Percentiles rank a stretch among this genome's conserved stretches.
Conservation (phyloP, 2,797 vertebrate species). For the Leptodactylus fallax region DNA sequence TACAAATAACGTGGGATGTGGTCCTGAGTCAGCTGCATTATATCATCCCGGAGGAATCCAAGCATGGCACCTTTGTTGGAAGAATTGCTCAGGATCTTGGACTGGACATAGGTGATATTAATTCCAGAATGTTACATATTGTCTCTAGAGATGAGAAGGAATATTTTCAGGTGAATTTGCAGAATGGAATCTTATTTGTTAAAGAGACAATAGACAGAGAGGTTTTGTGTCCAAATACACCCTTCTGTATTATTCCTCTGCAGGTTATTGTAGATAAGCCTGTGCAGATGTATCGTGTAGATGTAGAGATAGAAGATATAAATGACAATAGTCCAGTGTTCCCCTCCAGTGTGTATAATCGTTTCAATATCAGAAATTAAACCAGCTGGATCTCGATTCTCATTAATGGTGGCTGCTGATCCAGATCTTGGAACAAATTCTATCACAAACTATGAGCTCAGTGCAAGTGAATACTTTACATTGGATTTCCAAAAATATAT, state of each 20-base stretch:
- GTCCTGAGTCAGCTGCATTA: constrained; percentile 73
- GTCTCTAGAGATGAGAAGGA: constrained; percentile 73
- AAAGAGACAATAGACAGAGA: constrained; percentile 77
- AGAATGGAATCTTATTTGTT: constrained; percentile 75
- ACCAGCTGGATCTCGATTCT: constrained; percentile 74
- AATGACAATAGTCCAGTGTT: constrained; percentile 78
- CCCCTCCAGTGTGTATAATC: constrained; percentile 69
- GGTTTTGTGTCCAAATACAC: constrained; percentile 73
- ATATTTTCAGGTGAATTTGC: constrained; percentile 77
- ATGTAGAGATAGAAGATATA: constrained; percentile 76
- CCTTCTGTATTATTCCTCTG: constrained; percentile 73
- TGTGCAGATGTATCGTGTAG: constrained; percentile 77
- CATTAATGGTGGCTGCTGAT: constrained; percentile 75
- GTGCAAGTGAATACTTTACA: constrained; percentile 72
- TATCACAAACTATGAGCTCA: constrained; percentile 75
- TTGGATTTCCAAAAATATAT: constrained; percentile 75
- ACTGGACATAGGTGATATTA: constrained; percentile 73
- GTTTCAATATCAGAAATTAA: constrained; percentile 78
- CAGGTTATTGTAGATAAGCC: constrained; percentile 79
- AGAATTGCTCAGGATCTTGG: constrained; percentile 76
- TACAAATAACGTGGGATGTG: constrained; percentile 64
- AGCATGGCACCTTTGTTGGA: constrained; percentile 72
- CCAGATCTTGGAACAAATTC: constrained; percentile 77
- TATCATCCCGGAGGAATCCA: constrained; percentile 74
- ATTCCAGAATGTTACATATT: constrained; percentile 76